These are phyloP conservation scores for Hippolais icterina DNA, from an alignment of 2,113 vertebrate genomes.

Conservation along the genomic window DNA sequence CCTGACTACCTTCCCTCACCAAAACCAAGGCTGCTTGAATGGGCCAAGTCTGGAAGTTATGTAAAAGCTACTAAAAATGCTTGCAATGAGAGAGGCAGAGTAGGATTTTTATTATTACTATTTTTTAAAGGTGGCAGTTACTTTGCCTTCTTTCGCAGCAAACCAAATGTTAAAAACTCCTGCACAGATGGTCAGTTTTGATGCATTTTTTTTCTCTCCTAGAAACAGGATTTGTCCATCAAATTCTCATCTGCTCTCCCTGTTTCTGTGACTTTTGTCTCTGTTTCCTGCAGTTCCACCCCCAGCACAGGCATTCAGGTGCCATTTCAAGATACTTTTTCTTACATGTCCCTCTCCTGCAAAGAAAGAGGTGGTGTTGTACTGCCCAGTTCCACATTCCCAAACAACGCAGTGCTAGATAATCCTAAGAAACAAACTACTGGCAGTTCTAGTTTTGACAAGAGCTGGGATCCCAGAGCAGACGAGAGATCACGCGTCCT, in stretches of 20 bases:
- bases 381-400: neutral
- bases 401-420: neutral
- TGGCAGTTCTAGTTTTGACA: neutral
- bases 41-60: neutral
- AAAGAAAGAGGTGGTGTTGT: neutral
- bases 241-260: neutral
- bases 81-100: neutral
- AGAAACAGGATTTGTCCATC: neutral
- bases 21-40: neutral
- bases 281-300: neutral
- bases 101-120: neutral
- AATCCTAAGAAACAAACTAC: neutral
- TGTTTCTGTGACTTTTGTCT: neutral
- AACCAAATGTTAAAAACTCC: constrained; percentile 15
- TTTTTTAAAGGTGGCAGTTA: neutral
- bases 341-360: neutral
- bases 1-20: constrained; percentile 8
- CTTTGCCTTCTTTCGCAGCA: neutral
- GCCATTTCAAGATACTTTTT: neutral
- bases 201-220: neutral
- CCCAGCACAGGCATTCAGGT: neutral
- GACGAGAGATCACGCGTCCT: fast-evolving
- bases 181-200: constrained; percentile 30
- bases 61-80: neutral
- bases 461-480: neutral